These are phyloP conservation scores for Streptopelia turtur DNA, from an alignment of 2,797 vertebrate species.

Conservation along the genomic window DNA sequence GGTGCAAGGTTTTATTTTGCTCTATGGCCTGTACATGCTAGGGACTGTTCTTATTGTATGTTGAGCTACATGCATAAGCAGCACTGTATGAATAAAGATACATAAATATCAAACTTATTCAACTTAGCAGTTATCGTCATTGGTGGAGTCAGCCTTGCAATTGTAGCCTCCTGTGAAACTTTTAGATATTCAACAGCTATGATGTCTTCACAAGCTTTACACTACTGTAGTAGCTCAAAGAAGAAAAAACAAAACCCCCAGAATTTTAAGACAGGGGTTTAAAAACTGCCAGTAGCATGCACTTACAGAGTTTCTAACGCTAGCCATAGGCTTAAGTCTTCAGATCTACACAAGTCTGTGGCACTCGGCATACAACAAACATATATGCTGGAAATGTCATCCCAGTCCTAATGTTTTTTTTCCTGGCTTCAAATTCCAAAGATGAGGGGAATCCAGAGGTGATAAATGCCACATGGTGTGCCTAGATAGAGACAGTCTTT, in stretches of 20 bases:
- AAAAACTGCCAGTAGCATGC: accelerated
- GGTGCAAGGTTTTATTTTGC: background rate
- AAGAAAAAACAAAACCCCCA: background rate
- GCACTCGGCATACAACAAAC: background rate
- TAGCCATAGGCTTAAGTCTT: background rate
- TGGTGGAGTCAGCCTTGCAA: background rate
- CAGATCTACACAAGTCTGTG: background rate
- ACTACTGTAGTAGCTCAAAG: background rate
- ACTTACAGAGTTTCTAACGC: background rate
- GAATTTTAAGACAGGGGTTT: background rate
- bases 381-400: background rate
- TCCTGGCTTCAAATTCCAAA: background rate
- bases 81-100: background rate
- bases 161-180: background rate
- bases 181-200: background rate
- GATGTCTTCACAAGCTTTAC: background rate
- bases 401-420: background rate
- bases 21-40: background rate
- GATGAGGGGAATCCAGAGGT: background rate
- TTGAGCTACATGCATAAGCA: background rate
- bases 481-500: background rate
- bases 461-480: background rate
- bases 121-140: background rate
- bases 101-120: background rate
- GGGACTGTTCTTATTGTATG: background rate